phyloP scores from a whole-genome alignment of 2,888 invertebrate species.

The Megaustenia siamemsis region DNA sequence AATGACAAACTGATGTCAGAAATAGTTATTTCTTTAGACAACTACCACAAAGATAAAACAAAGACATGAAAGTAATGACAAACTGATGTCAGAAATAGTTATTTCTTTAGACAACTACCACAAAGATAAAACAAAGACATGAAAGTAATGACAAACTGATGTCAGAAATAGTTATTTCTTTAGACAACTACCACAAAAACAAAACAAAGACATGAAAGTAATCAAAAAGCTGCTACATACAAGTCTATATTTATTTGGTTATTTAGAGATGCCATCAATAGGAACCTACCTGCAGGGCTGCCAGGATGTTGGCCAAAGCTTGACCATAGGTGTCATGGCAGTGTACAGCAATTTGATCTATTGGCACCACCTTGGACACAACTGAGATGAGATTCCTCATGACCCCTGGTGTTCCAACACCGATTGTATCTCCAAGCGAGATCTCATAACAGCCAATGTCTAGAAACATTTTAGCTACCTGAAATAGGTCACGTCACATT shows the following conservation, averaged over 20 bases:
- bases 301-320: slow-evolving; percentile 94
- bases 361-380: slow-evolving; percentile 83
- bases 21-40: no score
- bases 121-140: no score
- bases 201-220: no score
- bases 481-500: no score
- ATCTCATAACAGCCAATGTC: slow-evolving; percentile 96
- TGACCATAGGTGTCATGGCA: slow-evolving; percentile 99
- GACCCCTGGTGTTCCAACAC: slow-evolving; percentile 87
- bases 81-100: no score
- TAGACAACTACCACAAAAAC: no score
- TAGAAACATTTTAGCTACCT: slow-evolving; percentile 86
- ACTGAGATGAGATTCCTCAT: slow-evolving; percentile 89
- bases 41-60: no score
- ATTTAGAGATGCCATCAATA: background rate
- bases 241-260: background rate
- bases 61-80: no score
- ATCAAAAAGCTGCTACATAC: background rate
- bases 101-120: no score
- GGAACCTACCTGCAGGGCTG: slow-evolving; percentile 87
- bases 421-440: slow-evolving; percentile 97
- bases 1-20: no score
- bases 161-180: no score
- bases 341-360: slow-evolving; percentile 90
- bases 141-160: no score